Conservation (phyloP, 1,140 invertebrate genomes). For the Leptinotarsa undecemlineata region DNA sequence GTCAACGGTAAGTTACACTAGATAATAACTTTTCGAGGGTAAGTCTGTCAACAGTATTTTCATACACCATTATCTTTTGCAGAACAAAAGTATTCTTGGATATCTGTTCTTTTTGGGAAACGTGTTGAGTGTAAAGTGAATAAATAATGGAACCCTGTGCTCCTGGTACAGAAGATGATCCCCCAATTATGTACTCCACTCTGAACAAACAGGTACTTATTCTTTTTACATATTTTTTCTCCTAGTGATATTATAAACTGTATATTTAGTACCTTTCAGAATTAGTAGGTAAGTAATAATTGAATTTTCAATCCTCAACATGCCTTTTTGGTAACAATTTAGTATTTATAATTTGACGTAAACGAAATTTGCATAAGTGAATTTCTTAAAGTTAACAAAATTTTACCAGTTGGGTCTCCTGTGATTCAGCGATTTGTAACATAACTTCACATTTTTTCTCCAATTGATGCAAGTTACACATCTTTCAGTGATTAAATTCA, state of each 20-base stretch:
- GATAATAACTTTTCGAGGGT: background rate
- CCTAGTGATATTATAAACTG: conserved; percentile 5
- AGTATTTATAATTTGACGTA: too few relatives aligned
- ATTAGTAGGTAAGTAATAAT: conserved; percentile 26
- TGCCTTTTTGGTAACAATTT: background rate
- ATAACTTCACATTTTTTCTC: too few relatives aligned
- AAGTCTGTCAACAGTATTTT: background rate
- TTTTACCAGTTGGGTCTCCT: too few relatives aligned
- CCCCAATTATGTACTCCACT: conserved; percentile 37
- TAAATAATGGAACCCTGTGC: conserved; percentile 48
- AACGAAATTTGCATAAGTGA: too few relatives aligned
- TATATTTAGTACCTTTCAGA: conserved; percentile 13
- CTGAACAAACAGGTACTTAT: conserved; percentile 49
- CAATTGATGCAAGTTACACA: too few relatives aligned
- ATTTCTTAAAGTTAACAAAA: too few relatives aligned
- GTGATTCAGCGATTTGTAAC: too few relatives aligned
- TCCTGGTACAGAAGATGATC: conserved; percentile 51
- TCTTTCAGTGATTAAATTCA: too few relatives aligned
- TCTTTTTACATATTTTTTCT: background rate
- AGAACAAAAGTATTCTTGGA: conserved; percentile 3
- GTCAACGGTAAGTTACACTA: conserved; percentile 35
- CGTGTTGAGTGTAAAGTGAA: conserved; percentile 24
- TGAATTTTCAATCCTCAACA: background rate
- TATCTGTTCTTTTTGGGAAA: conserved; percentile 5
- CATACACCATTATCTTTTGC: conserved; percentile 12